Base-by-base conservation (phyloP, 1,140 invertebrate genomes). In the Drosophila equinoxialis region DNA sequence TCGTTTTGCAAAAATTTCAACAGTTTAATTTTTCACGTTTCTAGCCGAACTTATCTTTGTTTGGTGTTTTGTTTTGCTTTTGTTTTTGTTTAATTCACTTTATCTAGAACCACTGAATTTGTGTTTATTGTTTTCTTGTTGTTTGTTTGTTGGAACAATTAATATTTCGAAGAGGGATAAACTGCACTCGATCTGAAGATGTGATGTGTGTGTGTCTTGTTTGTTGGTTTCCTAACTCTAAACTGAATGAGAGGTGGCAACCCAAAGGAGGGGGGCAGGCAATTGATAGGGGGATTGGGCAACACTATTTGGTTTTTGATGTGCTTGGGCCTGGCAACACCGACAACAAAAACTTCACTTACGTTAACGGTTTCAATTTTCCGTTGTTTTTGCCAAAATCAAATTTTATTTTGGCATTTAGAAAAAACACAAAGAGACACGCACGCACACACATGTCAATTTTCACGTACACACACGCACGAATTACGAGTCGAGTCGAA, bases 1-100 rank as follows among this genome's bases (percentile, higher is more conserved):
- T 51, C 10, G 17, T 51, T 51, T 11, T 0, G 14, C 14, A 2
- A 45, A 48, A 63, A 35, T 67, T 67, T 45, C 51, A 68, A 73
- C 74, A 65, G 55, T 69, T 73, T 6, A 74, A 39, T 74, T 74
- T 71, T 37, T 51, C 45, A 51, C 17, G 7, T 30, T 30, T 63
- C 14, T 62, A 11, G 41, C 62, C 23, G 1, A 14, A 6, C 6
- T 45, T 45, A 6, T 45, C 14, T 68, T 62, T 26, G 14, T 41
- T 6, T 54, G 13, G 11, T 59, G 11, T 59, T 74, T 74, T 75
- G 58, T 37, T 37, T 37, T 37, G 35, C 2, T 37, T 55, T 55
- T 17, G 17, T 17, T 65, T 45, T 63, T 39, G 11, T 13, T 39
- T 13, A 0, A 39, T 39, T 57, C 59, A 75, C 73, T 75, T 63